Evolutionary conservation across 53 echinoderm and acorn worm species (phyloP).

Genomic region (Zoroaster sp.): DNA sequence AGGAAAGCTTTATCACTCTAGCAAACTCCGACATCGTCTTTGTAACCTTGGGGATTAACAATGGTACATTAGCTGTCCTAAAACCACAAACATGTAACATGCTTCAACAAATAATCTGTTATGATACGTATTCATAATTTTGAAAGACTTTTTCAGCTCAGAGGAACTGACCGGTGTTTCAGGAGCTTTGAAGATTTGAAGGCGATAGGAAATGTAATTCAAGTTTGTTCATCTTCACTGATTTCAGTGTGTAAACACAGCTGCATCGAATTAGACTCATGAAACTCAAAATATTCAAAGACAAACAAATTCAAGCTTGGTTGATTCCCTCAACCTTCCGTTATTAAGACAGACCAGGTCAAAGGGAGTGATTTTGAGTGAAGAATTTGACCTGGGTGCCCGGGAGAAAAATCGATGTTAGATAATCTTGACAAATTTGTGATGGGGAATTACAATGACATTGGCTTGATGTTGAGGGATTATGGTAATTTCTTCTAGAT

Average conservation of each 20-base stretch:
- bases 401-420: neutral
- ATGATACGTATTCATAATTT: neutral
- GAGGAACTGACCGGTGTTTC: neutral
- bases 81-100: neutral
- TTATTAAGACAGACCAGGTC: neutral
- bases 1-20: no score
- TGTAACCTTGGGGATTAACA: no score
- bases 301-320: neutral
- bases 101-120: neutral
- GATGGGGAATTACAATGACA: no score
- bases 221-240: conserved; percentile 18
- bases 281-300: neutral
- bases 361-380: neutral
- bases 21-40: no score
- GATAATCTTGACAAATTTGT: neutral
- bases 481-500: neutral
- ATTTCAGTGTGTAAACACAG: conserved; percentile 18
- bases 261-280: conserved; percentile 12
- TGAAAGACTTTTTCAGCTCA: neutral
- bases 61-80: no score
- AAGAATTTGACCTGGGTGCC: neutral
- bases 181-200: neutral
- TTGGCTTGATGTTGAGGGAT: neutral
- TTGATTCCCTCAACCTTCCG: neutral
- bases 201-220: neutral